Percentiles rank a stretch among this genome's conserved stretches.
phyloP scores from a whole-genome alignment of 2,888 invertebrate species.

The Odontocolon sp. region DNA sequence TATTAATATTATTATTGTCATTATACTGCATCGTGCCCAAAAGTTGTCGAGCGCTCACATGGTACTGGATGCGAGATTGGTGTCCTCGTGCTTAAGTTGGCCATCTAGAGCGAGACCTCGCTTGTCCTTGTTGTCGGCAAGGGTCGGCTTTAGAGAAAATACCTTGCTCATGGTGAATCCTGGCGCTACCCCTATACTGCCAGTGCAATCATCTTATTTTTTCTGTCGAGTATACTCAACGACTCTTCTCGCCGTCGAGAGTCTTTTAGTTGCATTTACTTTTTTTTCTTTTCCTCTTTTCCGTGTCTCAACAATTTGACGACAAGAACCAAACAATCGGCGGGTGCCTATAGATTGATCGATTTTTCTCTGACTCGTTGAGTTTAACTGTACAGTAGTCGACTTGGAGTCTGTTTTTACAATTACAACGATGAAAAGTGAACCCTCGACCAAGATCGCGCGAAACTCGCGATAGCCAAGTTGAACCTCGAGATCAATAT shows the following conservation, averaged over 20 bases:
- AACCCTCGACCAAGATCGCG: not conserved
- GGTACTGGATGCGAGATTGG: constrained; percentile 93
- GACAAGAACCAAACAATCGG: not conserved
- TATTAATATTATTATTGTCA: constrained; percentile 30
- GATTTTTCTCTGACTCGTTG: not conserved
- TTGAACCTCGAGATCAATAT: not conserved
- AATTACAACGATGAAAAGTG: not conserved
- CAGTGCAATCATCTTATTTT: constrained; percentile 79
- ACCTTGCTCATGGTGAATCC: constrained; percentile 94
- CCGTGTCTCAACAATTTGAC: constrained; percentile 23
- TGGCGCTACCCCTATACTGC: constrained; percentile 90
- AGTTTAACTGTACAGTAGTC: not conserved
- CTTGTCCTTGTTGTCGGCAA: constrained; percentile 92
- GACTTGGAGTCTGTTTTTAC: too few relatives aligned
- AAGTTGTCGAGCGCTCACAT: constrained; percentile 85
- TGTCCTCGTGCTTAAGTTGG: constrained; percentile 93
- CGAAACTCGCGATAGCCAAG: not conserved
- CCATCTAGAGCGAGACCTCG: constrained; percentile 92
- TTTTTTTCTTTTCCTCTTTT: constrained; percentile 61
- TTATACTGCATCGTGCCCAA: constrained; percentile 66
- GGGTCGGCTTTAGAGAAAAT: constrained; percentile 88
- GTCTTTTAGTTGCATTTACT: constrained; percentile 34
- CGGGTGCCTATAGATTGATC: too few relatives aligned
- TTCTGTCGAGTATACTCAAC: constrained; percentile 67
- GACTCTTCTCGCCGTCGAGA: constrained; percentile 32